Evolutionary conservation across 2,888 invertebrate species (phyloP), one percentile per base, ranked within the genome.

Genomic region (Drosophila koepferae): DNA sequence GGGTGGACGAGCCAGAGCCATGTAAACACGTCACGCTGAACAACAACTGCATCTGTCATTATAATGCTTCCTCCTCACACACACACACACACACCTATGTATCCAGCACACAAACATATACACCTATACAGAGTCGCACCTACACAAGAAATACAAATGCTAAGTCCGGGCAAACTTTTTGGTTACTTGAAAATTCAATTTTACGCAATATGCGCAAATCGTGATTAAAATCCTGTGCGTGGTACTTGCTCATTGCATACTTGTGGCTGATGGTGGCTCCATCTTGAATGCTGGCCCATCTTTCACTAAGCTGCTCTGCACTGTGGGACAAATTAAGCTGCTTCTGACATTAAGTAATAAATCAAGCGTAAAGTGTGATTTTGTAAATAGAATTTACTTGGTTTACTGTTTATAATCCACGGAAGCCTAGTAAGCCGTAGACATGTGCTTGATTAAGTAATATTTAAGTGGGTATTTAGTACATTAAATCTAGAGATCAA

Each of bases 131-230:
- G 34, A 62, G 36, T 41, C 20, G 18, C 18, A 61, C 62, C 23
- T 14, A 20, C 9, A 38, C n/a, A 53, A 31, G 36, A 56, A 6
- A 59, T 63, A 43, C 62, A 73, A 71, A 66, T 65, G n/a, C 53
- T 48, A 49, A 56, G 69, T 41, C 48, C 49, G 44, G 46, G 46
- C 38, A 73, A 72, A 68, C 55, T 80, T 77, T 81, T 81, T 73
- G 77, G 83, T 70, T 85, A 87, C 80, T 81, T 80, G 80, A 80
- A 91, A 91, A 89, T 89, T 90, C 83, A 90, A 91, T 90, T 91
- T 90, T 89, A 88, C 90, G 91, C 90, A 85, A 88, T 78, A 85
- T 86, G 91, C 87, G 80, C 89, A 90, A 90, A 91, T 85, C 86
- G 77, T 84, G 86, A 88, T 88, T 87, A 88, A 83, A 88, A 80